Percentiles rank a stretch among this genome's conserved stretches.
These are phyloP conservation scores for Spodoptera littoralis DNA, from an alignment of 2,888 invertebrate genomes.

Conservation along the genomic window DNA sequence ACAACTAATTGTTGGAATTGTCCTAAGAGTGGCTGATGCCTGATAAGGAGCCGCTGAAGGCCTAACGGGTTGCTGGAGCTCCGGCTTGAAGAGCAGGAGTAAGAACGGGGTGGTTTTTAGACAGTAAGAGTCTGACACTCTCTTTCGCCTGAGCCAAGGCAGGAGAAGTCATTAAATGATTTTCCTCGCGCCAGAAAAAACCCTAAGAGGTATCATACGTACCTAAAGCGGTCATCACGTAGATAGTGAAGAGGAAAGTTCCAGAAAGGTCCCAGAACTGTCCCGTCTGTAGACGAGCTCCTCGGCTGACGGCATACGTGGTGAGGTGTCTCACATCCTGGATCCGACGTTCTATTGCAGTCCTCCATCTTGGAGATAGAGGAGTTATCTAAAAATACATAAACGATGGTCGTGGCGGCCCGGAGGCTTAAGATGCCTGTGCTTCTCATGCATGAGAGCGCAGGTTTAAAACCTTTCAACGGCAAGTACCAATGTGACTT, in stretches of 20 bases:
- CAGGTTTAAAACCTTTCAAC: too few relatives aligned
- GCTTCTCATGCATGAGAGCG: too few relatives aligned
- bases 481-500: too few relatives aligned
- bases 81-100: too few relatives aligned
- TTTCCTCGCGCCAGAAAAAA: background rate
- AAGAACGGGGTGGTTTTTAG: background rate
- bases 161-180: too few relatives aligned
- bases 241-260: slow-evolving; percentile 91
- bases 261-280: slow-evolving; percentile 92
- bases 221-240: slow-evolving; percentile 92
- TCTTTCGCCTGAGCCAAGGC: too few relatives aligned
- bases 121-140: background rate
- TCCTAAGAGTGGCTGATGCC: too few relatives aligned
- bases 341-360: slow-evolving; percentile 89
- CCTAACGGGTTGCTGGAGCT: too few relatives aligned
- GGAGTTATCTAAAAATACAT: slow-evolving; percentile 80
- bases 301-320: slow-evolving; percentile 75
- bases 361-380: slow-evolving; percentile 90
- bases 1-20: too few relatives aligned
- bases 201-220: slow-evolving; percentile 6
- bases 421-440: too few relatives aligned
- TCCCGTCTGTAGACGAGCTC: slow-evolving; percentile 83
- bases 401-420: too few relatives aligned
- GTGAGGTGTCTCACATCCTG: slow-evolving; percentile 86
- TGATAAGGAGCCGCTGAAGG: background rate